phyloP scores from a whole-genome alignment of 2,113 vertebrate genomes.

The Onychorhynchus coronatus region DNA sequence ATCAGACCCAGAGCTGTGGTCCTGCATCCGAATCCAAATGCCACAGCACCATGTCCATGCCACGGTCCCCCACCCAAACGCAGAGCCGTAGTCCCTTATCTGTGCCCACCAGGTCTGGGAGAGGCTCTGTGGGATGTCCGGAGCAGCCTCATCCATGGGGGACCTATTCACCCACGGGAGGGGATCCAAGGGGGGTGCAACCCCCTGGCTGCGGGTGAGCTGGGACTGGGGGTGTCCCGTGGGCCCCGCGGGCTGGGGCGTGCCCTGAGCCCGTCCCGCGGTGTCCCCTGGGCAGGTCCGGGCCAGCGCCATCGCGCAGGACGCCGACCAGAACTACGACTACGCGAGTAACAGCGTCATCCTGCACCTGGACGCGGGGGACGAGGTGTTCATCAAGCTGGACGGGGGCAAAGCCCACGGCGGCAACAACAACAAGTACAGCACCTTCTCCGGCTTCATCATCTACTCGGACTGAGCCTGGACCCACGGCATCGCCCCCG shows the following conservation, averaged over 20 bases:
- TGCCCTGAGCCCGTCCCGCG: not conserved
- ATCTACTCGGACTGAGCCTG: constrained; percentile 91
- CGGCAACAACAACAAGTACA: constrained; percentile 99
- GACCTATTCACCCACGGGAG: accelerated
- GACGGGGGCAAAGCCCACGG: constrained; percentile 97
- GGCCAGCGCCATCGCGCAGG: constrained; percentile 96
- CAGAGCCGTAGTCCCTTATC: accelerated
- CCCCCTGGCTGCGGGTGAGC: not conserved
- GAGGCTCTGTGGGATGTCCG: not conserved
- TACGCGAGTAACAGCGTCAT: constrained; percentile 98
- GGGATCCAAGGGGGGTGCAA: not conserved
- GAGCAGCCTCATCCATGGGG: not conserved
- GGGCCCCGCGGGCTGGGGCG: not conserved
- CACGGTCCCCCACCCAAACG: accelerated
- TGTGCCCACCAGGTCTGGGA: accelerated
- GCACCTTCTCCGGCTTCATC: constrained; percentile 98
- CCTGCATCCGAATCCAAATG: accelerated
- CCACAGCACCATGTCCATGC: accelerated
- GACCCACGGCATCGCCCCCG: not conserved
- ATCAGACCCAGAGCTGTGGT: not conserved
- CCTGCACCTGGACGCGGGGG: constrained; percentile 93
- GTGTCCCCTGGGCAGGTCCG: constrained; percentile 80
- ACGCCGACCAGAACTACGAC: constrained; percentile 98
- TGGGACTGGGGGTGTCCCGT: accelerated
- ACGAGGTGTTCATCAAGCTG: constrained; percentile 96